Evolutionary conservation across 2,888 invertebrate genomes (phyloP).

Genomic region (Protonemura montana): DNA sequence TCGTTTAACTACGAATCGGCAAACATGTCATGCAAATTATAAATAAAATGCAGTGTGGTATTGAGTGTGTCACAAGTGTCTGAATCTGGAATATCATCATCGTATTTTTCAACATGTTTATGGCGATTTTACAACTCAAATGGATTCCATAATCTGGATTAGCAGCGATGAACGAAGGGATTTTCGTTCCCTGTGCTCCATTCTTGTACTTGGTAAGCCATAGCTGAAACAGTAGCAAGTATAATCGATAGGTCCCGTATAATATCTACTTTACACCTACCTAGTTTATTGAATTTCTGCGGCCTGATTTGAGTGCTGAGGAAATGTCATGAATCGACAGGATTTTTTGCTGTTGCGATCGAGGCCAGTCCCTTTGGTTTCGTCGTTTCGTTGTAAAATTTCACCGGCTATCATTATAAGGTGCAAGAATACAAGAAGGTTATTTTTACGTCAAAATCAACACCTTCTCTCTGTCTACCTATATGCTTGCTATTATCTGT

Average conservation of each 20-base stretch:
- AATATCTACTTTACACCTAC: background rate
- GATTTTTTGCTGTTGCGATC: background rate
- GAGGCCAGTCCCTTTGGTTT: background rate
- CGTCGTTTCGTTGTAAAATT: too few species aligned
- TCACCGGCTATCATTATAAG: too few species aligned
- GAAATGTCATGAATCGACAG: background rate
- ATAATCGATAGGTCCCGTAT: background rate
- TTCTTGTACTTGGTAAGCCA: conserved; percentile 50
- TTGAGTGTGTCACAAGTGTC: background rate
- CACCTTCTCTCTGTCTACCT: too few species aligned
- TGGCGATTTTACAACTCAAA: background rate
- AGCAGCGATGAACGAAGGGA: conserved; percentile 48
- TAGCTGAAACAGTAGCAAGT: background rate
- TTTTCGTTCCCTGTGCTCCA: conserved; percentile 50
- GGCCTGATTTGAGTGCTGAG: background rate
- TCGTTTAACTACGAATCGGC: background rate
- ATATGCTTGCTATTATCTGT: too few species aligned
- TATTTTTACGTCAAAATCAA: too few species aligned
- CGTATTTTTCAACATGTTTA: background rate
- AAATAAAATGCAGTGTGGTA: background rate
- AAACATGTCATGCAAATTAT: background rate
- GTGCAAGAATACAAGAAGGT: too few species aligned
- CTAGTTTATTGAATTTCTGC: background rate
- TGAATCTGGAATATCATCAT: background rate
- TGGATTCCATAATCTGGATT: background rate